Evolutionary conservation across 2,888 invertebrate species (phyloP).

Genomic region (Barypeithes pellucidus): DNA sequence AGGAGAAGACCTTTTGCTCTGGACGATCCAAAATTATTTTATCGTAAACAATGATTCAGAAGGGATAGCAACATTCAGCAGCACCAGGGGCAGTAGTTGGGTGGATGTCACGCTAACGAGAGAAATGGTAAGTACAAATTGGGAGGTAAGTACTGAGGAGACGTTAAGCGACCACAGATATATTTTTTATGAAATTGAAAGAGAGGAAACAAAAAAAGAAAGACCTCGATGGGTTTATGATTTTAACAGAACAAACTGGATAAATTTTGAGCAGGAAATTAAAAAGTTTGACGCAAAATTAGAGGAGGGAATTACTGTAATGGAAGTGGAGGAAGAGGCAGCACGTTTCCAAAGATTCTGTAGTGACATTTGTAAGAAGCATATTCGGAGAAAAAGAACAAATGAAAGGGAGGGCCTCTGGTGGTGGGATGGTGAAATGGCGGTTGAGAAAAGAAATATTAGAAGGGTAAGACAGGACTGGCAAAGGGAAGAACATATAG

Average conservation of each 20-base stretch:
- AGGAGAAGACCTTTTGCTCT: slow-evolving; percentile 26
- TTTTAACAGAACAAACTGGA: slow-evolving; percentile 7
- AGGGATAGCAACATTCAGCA: slow-evolving; percentile 40
- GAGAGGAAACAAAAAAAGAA: not conserved
- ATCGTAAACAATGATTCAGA: slow-evolving; percentile 35
- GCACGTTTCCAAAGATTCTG: not conserved
- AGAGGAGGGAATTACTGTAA: not conserved
- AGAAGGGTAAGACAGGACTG: not conserved
- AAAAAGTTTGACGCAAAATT: not conserved
- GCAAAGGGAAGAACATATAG: not conserved
- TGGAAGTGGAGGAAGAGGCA: slow-evolving; percentile 16
- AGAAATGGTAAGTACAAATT: slow-evolving; percentile 17
- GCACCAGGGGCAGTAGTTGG: slow-evolving; percentile 50
- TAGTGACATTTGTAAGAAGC: not conserved
- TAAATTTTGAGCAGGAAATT: not conserved
- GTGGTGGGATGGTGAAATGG: slow-evolving; percentile 19
- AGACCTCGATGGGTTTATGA: slow-evolving; percentile 9
- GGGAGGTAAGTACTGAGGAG: slow-evolving; percentile 50
- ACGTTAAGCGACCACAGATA: slow-evolving; percentile 53
- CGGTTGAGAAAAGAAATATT: not conserved
- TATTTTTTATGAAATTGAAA: slow-evolving; percentile 26
- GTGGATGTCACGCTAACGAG: slow-evolving; percentile 51
- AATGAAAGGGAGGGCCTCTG: too few species aligned
- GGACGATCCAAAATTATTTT: not conserved
- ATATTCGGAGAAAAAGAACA: slow-evolving; percentile 5